Percentiles rank a stretch among this genome's conserved stretches.
Evolutionary conservation across 1,140 invertebrate species (phyloP).

Genomic region (Plodia interpunctella): DNA sequence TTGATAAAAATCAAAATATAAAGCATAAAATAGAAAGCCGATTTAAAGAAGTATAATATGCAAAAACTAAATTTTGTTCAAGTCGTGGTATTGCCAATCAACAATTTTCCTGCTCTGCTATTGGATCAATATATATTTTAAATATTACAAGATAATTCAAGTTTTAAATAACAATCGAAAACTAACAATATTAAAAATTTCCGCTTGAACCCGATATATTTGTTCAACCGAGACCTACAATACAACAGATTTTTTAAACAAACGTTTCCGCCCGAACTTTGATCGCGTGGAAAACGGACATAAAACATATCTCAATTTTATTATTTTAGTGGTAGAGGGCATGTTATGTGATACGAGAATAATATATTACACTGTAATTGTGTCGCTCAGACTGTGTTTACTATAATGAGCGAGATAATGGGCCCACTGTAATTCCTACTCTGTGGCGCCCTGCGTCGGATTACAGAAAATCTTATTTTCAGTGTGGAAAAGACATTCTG

Average conservation of each 20-base stretch:
- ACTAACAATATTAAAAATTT: background rate
- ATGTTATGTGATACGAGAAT: constrained; percentile 62
- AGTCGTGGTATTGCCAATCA: no score
- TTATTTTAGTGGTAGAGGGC: constrained; percentile 50
- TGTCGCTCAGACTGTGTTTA: constrained; percentile 41
- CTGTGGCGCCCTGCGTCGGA: background rate
- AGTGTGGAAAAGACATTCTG: background rate
- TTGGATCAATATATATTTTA: no score
- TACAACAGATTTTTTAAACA: background rate
- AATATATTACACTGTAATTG: constrained; percentile 44
- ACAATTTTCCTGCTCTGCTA: no score
- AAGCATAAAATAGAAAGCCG: no score
- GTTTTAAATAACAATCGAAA: no score
- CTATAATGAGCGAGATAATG: constrained; percentile 60
- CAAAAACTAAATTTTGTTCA: no score
- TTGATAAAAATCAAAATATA: no score
- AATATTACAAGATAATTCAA: no score
- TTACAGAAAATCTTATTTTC: constrained; percentile 6
- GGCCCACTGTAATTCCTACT: constrained; percentile 17
- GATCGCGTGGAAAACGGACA: constrained; percentile 59
- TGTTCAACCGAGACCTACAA: background rate
- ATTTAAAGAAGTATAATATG: no score
- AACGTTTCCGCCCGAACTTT: constrained; percentile 17
- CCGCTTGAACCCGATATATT: background rate
- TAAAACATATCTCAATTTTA: constrained; percentile 71